Evolutionary conservation across 2,113 vertebrate species (phyloP), one percentile per base, ranked within the genome.

Genomic region (Grus americana): DNA sequence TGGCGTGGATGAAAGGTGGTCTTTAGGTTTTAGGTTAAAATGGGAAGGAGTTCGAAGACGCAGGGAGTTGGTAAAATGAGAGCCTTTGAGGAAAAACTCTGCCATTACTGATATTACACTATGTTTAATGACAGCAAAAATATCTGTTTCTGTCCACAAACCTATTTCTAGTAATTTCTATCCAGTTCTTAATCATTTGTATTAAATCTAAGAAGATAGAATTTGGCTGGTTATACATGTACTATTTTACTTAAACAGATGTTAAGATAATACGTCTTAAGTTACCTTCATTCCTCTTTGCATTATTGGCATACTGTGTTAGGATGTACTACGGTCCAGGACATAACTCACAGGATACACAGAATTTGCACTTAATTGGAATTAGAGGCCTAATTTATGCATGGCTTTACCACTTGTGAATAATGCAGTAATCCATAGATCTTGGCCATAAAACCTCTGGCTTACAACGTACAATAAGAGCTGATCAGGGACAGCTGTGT

Each of bases 311-410:
- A 50, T 36, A 76, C 49, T 76, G 47, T 59, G 24, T 79, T 94
- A 83, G 87, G 67, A 83, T 38, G 42, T 85, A 55, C 73, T 54
- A 4, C 5, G 46, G 78, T 82, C 73, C 84, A 92, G 74, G 74
- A 91, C 66, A 55, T 95, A 96, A 91, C 70, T 94, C 81, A 78
- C 5, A 79, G 63, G 59, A 93, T 63, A 92, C 59, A 73, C 3
- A 9, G 87, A 94, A 97, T 90, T 95, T 92, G 74, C 81, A 86
- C 87, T 91, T 90, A 88, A 96, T 86, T 94, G 87, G 87, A 93
- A 94, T 95, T 90, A 95, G 78, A 91, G 71, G 46, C 70, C 88
- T 91, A 93, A 96, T 90, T 94, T 91, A 95, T 90, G 79, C 91
- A 74, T 86, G 84, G 59, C 87, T 91, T 91, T 93, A 88, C 81